Evolutionary conservation across 1,140 invertebrate species (phyloP), one percentile per base, ranked within the genome.

Genomic region (Plodia interpunctella): DNA sequence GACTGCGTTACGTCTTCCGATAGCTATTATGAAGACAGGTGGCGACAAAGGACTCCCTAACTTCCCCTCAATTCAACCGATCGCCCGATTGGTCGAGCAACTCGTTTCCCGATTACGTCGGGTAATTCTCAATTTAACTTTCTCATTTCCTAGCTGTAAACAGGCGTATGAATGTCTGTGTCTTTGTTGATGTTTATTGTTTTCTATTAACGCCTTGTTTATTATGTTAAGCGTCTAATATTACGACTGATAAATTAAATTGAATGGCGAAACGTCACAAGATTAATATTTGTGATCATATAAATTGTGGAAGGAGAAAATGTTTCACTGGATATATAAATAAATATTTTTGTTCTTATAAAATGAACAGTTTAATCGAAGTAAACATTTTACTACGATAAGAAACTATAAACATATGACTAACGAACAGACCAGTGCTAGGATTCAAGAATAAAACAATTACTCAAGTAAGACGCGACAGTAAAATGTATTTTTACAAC

Each of bases 1-100:
- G 66, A 80, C 78, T 83, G 68, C 60, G 72, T 66, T 44, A 56
- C 75, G 76, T 80, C 79, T 84, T 84, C 82, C 82, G 74, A 80
- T 74, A 84, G 78, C 68, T 81, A 81, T 84, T 83, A 74, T 66
- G 72, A 66, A 60, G 83, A 83, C 82, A 87, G 83, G 85, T 86
- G 83, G 77, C 82, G 82, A 84, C 80, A 80, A 82, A 71, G 63
- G 75, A 80, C 70, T 60, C 66, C 72, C 76, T 15, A 74, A 78
- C 80, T 83, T 83, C 80, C 82, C 80, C 74, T 80, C 68, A 67
- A 69, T 69, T 57, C 67, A 59, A 56, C 66, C 62, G 59, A 60
- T 74, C 59, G 56, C 32, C 19, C 68, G 68, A 76, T 66, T 54
- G 19, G 52, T 77, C 59, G 68, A 44, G 5, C 62, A 62, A 74